Evolutionary conservation across 2,888 invertebrate genomes (phyloP), one percentile per base, ranked within the genome.

Genomic region (Agelastica alni): DNA sequence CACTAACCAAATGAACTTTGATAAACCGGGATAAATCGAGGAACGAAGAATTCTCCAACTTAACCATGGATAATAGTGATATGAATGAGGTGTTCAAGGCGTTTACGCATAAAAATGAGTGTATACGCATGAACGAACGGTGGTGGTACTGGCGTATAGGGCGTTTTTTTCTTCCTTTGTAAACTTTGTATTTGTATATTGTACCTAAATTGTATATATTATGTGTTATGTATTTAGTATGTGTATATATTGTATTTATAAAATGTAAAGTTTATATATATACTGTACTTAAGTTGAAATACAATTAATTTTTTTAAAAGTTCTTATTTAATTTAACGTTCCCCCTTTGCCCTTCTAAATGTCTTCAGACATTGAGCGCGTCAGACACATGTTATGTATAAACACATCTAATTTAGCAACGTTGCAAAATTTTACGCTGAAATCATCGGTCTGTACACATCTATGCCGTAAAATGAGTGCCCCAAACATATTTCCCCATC

Each of bases 101-200:
- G 9, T 76, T 76, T 56, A 74, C 75, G 5, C 73, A 71, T 61
- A 67, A 64, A 51, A 62, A 44, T 53, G 61, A 58, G 30, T 56
- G 51, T 44, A 55, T 67, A 61, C 63, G 80, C 76, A 74, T 59
- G n/a, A n/a, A n/a, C n/a, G 74, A 68, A 68, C 75, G 77, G 65
- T 74, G 76, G n/a, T n/a, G n/a, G 59, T 73, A 63, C 58, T 45
- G 66, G 60, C 52, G 61, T 54, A 67, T 81, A 72, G 65, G 55
- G 52, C 48, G 32, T 47, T 44, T 36, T 39, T 30, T 43, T 49
- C 22, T 28, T 30, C n/a, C 39, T 44, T 28, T 56, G 52, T 45
- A 45, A 43, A 43, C 30, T 44, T 48, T 52, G 48, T 51, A 51
- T 42, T 41, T 60, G 58, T 58, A 59, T 51, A 58, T 62, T 62